Base-by-base conservation (phyloP, 2,113 vertebrate species). In the Paralichthys olivaceus region DNA sequence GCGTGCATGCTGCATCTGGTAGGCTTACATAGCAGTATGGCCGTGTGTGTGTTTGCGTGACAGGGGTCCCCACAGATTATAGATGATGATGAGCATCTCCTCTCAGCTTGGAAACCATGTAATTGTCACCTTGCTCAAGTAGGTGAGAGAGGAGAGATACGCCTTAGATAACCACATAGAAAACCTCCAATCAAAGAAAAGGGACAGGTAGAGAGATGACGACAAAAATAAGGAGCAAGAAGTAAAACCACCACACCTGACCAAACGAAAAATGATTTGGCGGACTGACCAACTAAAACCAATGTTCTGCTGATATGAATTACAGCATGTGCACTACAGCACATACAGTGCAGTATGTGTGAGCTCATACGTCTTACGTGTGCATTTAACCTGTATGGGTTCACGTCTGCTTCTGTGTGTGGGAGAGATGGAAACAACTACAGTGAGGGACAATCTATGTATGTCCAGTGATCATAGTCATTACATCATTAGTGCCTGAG, bases 61-160 rank as follows among this genome's bases (percentile, higher is more conserved):
- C 85, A 89, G 73, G 84, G 87, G 90, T 92, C 87, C 89, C 87
- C 72, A 72, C 84, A 92, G 91, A 93, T 93, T 92, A 93, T 89
- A 88, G 77, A 90, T 86, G 88, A 89, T 90, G 90, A 92, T 92
- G 90, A 92, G 88, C 72, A 51, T 88, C 88, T 89, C 80, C 82
- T 87, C 83, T 92, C 86, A 84, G 80, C 80, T 87, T 84, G 83
- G 77, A 87, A 79, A 92, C 78, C 84, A 82, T 90, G 80, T 92
- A 92, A 93, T 93, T 93, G 91, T 92, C 90, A 92, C 84, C 83
- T 87, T 77, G 80, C 87, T 91, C 75, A 83, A 87, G 87, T 80
- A 76, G 77, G 77, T 78, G 71, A 81, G 77, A 83, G 83, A 81
- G 80, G 83, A 82, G 77, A 55, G 72, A 84, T 80, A 69, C 15